phyloP scores from a whole-genome alignment of 2,888 invertebrate genomes.

The Drosophila kanekoi region DNA sequence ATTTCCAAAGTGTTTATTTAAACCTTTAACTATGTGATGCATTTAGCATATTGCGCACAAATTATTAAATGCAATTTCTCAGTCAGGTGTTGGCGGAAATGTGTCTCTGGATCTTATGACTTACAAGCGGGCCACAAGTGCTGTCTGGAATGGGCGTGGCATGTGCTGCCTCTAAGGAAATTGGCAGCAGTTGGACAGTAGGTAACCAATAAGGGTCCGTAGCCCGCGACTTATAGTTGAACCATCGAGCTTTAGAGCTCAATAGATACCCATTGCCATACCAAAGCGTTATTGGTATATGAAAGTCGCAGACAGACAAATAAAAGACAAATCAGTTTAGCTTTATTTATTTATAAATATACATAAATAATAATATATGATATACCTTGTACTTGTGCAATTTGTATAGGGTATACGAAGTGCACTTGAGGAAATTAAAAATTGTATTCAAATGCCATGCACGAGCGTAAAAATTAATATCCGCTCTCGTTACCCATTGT shows the following conservation, averaged over 20 bases:
- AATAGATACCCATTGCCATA: no score
- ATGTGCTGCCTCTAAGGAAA: slow-evolving; percentile 61
- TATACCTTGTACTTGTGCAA: not conserved
- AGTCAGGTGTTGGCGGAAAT: slow-evolving; percentile 57
- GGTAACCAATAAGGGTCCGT: not conserved
- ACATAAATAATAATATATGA: no score
- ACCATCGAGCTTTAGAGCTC: not conserved
- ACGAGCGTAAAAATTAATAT: slow-evolving; percentile 75
- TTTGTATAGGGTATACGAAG: slow-evolving; percentile 22
- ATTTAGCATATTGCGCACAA: slow-evolving; percentile 22
- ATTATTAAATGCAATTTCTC: slow-evolving; percentile 63
- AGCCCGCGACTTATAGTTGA: not conserved
- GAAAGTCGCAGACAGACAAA: no score
- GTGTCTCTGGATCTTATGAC: slow-evolving; percentile 39
- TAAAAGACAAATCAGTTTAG: no score
- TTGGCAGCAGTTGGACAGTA: slow-evolving; percentile 48
- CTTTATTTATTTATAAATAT: no score
- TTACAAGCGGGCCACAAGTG: slow-evolving; percentile 28
- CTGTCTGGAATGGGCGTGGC: slow-evolving; percentile 9
- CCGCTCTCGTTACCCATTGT: slow-evolving; percentile 53
- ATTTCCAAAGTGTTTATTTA: no score
- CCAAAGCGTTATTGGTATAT: no score
- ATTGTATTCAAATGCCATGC: slow-evolving; percentile 69
- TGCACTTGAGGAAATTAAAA: slow-evolving; percentile 73
- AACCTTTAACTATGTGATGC: not conserved